phyloP scores from a whole-genome alignment of 2,888 invertebrate species.

The Ypsolopha scabrella region DNA sequence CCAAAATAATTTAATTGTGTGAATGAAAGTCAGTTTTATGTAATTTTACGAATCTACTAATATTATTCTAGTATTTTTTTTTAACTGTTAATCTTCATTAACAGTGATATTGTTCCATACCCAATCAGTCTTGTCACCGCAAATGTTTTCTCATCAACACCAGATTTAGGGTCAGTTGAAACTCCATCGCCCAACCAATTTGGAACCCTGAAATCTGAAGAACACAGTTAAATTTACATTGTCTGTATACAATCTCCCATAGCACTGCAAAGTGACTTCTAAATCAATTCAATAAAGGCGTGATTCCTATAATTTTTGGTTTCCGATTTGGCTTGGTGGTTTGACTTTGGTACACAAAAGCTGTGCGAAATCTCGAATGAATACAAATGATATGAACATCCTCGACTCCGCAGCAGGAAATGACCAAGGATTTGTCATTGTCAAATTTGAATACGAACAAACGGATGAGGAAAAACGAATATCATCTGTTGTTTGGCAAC shows the following conservation, averaged over 20 bases:
- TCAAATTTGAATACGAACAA: constrained; percentile 63
- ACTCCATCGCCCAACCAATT: constrained; percentile 12
- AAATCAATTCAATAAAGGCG: too few relatives aligned
- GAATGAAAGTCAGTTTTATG: too few relatives aligned
- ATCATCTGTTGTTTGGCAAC: constrained; percentile 44
- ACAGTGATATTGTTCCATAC: constrained; percentile 10
- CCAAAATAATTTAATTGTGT: too few relatives aligned
- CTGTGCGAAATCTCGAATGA: constrained; percentile 34
- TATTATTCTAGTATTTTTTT: too few relatives aligned
- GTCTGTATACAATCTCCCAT: too few relatives aligned
- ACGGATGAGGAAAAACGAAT: constrained; percentile 59
- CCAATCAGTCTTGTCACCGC: constrained; percentile 32
- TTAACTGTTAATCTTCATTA: background rate
- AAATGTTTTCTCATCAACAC: constrained; percentile 33
- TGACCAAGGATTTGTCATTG: constrained; percentile 61
- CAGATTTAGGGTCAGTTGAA: constrained; percentile 9
- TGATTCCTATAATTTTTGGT: too few relatives aligned
- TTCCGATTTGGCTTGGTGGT: too few relatives aligned
- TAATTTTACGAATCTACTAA: too few relatives aligned
- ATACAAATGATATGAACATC: constrained; percentile 62
- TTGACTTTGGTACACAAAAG: too few relatives aligned
- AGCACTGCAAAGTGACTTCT: too few relatives aligned
- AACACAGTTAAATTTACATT: too few relatives aligned
- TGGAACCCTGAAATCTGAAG: too few relatives aligned
- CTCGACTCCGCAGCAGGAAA: constrained; percentile 42